Base-by-base conservation (phyloP, 2,888 invertebrate species). In the Calephelis perditalis region DNA sequence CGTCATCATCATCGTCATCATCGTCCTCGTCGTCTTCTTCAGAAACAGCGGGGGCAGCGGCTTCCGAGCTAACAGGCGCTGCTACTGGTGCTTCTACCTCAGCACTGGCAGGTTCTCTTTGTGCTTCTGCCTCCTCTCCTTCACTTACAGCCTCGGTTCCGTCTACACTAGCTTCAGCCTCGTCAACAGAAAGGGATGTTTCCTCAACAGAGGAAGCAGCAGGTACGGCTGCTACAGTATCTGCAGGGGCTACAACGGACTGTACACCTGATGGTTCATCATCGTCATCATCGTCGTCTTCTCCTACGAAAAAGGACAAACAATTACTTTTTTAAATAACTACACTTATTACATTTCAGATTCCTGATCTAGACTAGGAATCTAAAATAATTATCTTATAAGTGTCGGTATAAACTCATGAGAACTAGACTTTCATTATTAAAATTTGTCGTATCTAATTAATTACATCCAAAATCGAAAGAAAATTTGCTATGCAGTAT, bases 11-110 rank as follows among this genome's bases (percentile, higher is more conserved):
- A 52, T 92, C 93, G 58, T 93, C 94, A 56, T 92, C 92, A 61
- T 92, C 92, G 59, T 92, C 93, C 56, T 93, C 94, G 56, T 92
- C 92, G 60, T 92, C 92, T 60, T 92, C 93, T 56, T 83, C 84
- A 6, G 86, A 87, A 12, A 82, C 84, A 26, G 83, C 82, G 26
- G 82, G 82, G 45, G 85, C 78, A 9, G 80, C 84, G 45, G 71
- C 79, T 62, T 81, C 83, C 5, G 78, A 72, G 63, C 77, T 80
- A 10, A 77, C 78, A 6, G 74, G 72, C 35, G 78, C 76, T 4
- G 77, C 69, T 36, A 78, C 76, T 5, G 77, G 69, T 62, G 68
- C 49, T 66, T 89, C 91, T 9, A 74, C 78, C 71, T 86, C 88
- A 7, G 80, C 83, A 63, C 78, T 84, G 10, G 81, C 79, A 58